phyloP scores from a whole-genome alignment of 1,140 invertebrate genomes.

The Cydia pomonella region DNA sequence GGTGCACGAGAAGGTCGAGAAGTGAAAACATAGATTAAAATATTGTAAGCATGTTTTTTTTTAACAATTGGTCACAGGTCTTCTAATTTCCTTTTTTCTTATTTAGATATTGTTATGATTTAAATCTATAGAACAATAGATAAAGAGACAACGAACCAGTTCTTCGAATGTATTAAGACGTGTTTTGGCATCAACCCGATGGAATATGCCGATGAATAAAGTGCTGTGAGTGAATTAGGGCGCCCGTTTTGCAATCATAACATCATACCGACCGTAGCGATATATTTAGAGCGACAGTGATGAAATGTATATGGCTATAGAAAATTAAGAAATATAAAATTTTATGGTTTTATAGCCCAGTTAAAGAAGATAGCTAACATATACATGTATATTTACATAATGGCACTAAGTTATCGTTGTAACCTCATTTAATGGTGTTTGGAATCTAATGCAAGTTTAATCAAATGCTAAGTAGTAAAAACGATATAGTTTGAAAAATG shows the following conservation, averaged over 20 bases:
- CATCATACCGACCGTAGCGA: neutral
- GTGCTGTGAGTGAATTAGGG: slow-evolving; percentile 3
- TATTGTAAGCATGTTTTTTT: too few relatives aligned
- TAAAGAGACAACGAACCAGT: neutral
- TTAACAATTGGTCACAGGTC: too few relatives aligned
- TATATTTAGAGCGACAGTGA: slow-evolving; percentile 8
- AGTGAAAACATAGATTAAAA: too few relatives aligned
- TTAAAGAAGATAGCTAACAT: too few relatives aligned
- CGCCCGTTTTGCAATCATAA: slow-evolving; percentile 12
- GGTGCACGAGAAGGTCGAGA: too few relatives aligned
- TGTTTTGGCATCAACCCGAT: neutral
- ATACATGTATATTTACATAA: too few relatives aligned
- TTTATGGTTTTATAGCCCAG: too few relatives aligned
- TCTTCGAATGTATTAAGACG: neutral
- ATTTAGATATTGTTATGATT: neutral
- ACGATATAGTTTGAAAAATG: too few relatives aligned
- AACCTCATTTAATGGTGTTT: too few relatives aligned
- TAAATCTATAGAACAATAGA: neutral
- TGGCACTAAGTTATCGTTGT: too few relatives aligned
- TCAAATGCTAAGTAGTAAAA: too few relatives aligned
- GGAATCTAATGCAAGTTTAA: too few relatives aligned
- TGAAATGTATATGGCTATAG: neutral
- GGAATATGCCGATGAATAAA: neutral
- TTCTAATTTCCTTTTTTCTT: neutral
- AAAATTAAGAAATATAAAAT: neutral